Conservation (phyloP, 2,888 invertebrate genomes). For the Antheraea assamensis region DNA sequence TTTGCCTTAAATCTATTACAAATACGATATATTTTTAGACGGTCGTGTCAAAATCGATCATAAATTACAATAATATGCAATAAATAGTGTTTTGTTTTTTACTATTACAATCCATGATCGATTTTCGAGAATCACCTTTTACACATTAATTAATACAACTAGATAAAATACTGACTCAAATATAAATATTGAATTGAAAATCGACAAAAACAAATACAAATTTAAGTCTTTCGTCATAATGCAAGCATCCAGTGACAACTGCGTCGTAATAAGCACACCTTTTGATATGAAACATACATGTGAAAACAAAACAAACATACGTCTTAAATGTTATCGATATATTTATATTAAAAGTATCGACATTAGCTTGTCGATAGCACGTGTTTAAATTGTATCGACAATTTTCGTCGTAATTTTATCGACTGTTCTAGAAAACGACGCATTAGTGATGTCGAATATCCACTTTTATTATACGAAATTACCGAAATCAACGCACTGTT, state of each 20-base stretch:
- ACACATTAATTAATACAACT: conserved; percentile 38
- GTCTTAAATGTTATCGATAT: conserved; percentile 21
- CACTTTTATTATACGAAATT: neutral
- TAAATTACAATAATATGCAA: conserved; percentile 16
- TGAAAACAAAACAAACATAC: conserved; percentile 46
- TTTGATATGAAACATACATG: conserved; percentile 63
- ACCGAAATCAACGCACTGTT: neutral
- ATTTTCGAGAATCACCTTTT: conserved; percentile 22
- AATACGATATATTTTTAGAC: conserved; percentile 56
- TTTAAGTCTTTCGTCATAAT: conserved; percentile 39
- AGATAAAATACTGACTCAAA: conserved; percentile 60
- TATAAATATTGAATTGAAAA: conserved; percentile 35
- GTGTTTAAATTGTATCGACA: conserved; percentile 26
- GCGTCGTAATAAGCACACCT: conserved; percentile 56
- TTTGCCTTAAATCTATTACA: conserved; percentile 58
- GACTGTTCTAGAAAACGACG: conserved; percentile 14
- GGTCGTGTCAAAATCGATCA: conserved; percentile 17
- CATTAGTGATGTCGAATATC: conserved; percentile 14
- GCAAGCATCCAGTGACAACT: conserved; percentile 49
- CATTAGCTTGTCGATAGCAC: conserved; percentile 48
- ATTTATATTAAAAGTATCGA: conserved; percentile 47
- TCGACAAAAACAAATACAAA: conserved; percentile 9
- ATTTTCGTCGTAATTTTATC: conserved; percentile 25
- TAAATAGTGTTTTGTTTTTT: neutral
- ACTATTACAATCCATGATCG: conserved; percentile 9